Evolutionary conservation across 1,140 invertebrate species (phyloP).

Genomic region (Latrodectus geometricus): DNA sequence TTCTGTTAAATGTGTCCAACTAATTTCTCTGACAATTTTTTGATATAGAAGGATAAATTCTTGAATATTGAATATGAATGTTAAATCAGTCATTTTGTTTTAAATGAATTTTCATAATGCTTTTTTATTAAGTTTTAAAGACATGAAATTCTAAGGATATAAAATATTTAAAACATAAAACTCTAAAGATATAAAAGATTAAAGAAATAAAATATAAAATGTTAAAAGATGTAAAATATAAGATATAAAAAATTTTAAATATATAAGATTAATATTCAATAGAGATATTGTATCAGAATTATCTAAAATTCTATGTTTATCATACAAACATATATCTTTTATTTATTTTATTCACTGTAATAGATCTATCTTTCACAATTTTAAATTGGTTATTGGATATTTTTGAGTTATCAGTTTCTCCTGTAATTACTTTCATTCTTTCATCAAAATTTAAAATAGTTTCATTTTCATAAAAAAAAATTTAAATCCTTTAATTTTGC

Average conservation of each 20-base stretch:
- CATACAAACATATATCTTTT: not conserved
- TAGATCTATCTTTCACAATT: no score
- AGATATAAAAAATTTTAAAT: no score
- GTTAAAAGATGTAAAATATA: no score
- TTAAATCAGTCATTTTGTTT: not conserved
- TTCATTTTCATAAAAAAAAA: not conserved
- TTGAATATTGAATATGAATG: conserved; percentile 1
- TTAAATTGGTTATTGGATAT: not conserved
- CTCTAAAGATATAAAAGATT: no score
- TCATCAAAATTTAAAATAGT: no score
- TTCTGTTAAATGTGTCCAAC: no score
- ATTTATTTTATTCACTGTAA: conserved; percentile 8
- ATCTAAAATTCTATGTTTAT: conserved; percentile 15
- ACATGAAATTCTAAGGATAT: not conserved
- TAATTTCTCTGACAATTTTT: not conserved
- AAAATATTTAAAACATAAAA: no score
- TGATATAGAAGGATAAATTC: not conserved
- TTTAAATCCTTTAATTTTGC: conserved; percentile 15
- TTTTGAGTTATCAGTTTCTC: not conserved
- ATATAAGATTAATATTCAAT: conserved; percentile 1
- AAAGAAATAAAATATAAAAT: no score
- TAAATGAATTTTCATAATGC: no score
- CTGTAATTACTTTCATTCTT: conserved; percentile 5
- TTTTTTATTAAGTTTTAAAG: no score
- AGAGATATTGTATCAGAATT: not conserved